Evolutionary conservation across 2,797 vertebrate genomes (phyloP), one percentile per base, ranked within the genome.

Genomic region (Ptychobarbus kaznakovi): DNA sequence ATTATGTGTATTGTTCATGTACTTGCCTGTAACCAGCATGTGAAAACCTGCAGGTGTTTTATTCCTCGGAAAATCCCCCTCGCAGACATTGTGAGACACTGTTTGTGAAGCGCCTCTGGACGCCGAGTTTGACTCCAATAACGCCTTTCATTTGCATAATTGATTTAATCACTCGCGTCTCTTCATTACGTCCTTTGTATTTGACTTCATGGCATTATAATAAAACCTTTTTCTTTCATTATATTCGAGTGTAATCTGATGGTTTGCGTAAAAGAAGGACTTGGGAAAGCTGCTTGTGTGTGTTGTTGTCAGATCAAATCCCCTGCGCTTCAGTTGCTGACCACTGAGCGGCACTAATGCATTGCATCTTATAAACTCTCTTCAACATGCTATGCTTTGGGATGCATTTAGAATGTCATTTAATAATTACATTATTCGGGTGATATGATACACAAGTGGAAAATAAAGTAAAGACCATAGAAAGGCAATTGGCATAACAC

Each of bases 21-120:
- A 1, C 82, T 75, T 28, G 82, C 88, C 86, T 84, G 88, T 49
- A 87, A 1, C 88, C 85, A 89, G 66, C 85, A 87, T 10, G 79
- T 68, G 42, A 89, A 68, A 32, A 74, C 6, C 61, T 86, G 83
- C 11, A 89, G 81, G 83, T 78, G 81, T 66, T 53, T 76, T 13
- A 86, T 11, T 0, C 72, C 72, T 69, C 74, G 28, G 4, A 84
- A 32, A 49, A 88, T 6, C 10, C 38, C 8, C 38, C 70, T 61
- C 0, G 35, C 25, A 22, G 44, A 72, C 88, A 89, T 87, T 11
- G 42, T 42, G 42, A 42, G 9, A 42, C 1, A 63, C 44, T 65
- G 58, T 83, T 77, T 53, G 73, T 73, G 44, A 73, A 80, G 61
- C 15, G 15, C 28, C 68, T 61, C 18, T 16, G 38, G 22, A 32